A percentile compares a stretch with the other conserved stretches of the same genome.
Conservation (phyloP, 2,113 vertebrate species). For the Chloebia gouldiae region DNA sequence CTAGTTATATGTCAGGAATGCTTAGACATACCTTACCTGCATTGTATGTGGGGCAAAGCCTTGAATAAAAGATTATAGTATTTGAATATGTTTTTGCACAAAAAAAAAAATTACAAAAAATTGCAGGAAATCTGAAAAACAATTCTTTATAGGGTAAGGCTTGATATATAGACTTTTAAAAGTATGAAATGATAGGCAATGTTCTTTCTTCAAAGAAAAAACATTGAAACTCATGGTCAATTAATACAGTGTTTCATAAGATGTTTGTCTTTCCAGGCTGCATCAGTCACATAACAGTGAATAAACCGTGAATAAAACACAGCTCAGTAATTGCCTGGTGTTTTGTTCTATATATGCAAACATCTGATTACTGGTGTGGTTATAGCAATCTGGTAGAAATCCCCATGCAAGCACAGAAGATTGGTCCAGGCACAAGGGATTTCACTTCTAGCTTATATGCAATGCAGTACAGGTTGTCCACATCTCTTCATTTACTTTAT, state of each 20-base stretch:
- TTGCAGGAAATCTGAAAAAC: not conserved
- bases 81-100: slow-evolving; percentile 45
- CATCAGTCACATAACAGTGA: not conserved
- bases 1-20: slow-evolving; percentile 25
- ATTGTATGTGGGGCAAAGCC: slow-evolving; percentile 24
- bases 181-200: not conserved
- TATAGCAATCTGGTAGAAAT: not conserved
- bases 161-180: not conserved
- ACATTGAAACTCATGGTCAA: not conserved
- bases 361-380: not conserved
- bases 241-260: not conserved
- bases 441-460: not conserved
- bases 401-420: not conserved
- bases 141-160: not conserved
- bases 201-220: slow-evolving; percentile 20
- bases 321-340: not conserved
- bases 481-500: not conserved
- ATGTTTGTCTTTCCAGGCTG: not conserved
- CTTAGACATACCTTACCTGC: slow-evolving; percentile 32
- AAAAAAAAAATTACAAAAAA: not conserved
- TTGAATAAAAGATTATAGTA: slow-evolving; percentile 56
- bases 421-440: not conserved
- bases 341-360: not conserved
- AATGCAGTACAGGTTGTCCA: not conserved
- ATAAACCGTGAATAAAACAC: not conserved